Percentiles rank a stretch among this genome's conserved stretches.
phyloP scores from a whole-genome alignment of 2,797 vertebrate species.

The Anomalospiza imberbis region DNA sequence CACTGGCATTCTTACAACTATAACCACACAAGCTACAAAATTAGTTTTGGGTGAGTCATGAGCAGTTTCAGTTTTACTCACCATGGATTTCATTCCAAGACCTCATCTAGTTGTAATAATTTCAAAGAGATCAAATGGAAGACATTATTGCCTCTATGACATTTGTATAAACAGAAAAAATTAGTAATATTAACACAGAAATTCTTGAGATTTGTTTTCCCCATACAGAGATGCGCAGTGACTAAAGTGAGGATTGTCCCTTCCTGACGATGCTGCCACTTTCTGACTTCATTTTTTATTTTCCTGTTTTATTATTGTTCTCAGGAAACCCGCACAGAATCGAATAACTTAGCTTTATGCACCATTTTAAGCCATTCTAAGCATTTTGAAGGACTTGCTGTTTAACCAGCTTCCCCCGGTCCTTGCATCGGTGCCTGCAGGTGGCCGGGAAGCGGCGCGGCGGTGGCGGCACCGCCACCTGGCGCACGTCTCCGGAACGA shows the following conservation, averaged over 20 bases:
- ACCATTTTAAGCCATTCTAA: background rate
- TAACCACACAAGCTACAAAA: background rate
- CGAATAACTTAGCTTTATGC: background rate
- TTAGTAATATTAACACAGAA: background rate
- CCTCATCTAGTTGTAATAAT: background rate
- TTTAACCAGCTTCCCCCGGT: background rate
- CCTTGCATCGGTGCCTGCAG: rapidly evolving
- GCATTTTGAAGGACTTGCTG: background rate
- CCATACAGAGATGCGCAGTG: rapidly evolving
- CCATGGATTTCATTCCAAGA: background rate
- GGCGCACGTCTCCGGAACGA: background rate
- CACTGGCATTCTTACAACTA: background rate
- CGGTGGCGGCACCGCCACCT: conserved; percentile 22
- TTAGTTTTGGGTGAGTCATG: background rate
- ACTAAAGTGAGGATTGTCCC: background rate
- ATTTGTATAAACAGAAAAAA: background rate
- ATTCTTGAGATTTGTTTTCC: background rate
- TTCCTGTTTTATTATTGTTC: background rate
- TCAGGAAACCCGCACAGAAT: background rate
- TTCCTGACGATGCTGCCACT: background rate
- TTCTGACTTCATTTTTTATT: background rate
- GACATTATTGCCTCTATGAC: background rate
- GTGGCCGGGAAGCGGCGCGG: background rate
- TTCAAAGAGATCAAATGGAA: background rate
- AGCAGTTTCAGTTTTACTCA: background rate